Base-by-base conservation (phyloP, 2,888 invertebrate genomes). In the Noctua pronuba region DNA sequence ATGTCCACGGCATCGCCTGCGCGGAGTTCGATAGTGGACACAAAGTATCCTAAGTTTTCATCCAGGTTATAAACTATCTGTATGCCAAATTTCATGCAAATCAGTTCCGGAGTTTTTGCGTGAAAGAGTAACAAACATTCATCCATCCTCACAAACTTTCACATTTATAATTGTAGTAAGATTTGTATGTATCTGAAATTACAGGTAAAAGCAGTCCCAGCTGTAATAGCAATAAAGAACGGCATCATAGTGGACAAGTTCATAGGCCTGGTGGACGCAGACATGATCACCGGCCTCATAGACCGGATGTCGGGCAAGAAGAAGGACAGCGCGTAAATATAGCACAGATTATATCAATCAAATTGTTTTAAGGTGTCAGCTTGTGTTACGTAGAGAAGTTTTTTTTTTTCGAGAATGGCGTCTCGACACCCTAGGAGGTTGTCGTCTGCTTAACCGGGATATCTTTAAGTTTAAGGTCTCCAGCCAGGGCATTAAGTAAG, bases 241-340 rank as follows among this genome's bases (percentile, higher is more conserved):
- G 98, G 98, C 4, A 97, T 98, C 41, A 98, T 99, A 71, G 98
- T 98, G 31, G 98, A 98, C 94, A 99, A 99, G 93, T 98, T 99
- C 92, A 98, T 99, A 86, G 99, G 99, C 0, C 94, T 99, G n/a
- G 98, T 98, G 0, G 98, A 98, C 92, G 97, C 98, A 0, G 97
- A 97, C 88, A 98, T 98, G 97, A 98, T 98, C 91, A 98, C 98
- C 76, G 97, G 97, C 79, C 97, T 98, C 83, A 98, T 98, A 91
- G 97, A 97, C 82, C 98, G 98, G 90, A 96, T 97, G 96, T 90
- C 95, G 5, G 94, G 94, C 3, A 96, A 95, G 78, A 94, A 93
- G 79, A 94, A 94, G 78, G 90, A 91, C 16, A 92, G 82, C 35
- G 77, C 90, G 83, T 91, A 90, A 83, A 74, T 46, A 74, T 44